Evolutionary conservation across 2,113 vertebrate genomes (phyloP).

Genomic region (Mastomys natalensis): DNA sequence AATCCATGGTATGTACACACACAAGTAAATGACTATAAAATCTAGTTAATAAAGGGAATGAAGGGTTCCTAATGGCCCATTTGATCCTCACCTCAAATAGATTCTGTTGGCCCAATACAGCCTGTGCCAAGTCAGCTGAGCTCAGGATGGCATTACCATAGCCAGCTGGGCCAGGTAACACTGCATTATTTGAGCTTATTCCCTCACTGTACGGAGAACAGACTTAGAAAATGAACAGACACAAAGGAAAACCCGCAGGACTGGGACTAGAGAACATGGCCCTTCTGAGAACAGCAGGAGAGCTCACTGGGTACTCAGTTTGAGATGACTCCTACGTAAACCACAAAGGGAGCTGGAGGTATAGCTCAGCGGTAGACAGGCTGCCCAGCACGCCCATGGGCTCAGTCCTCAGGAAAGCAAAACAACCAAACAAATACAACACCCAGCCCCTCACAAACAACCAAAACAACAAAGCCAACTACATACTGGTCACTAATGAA

Average conservation of each 20-base stretch:
- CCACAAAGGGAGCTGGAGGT: neutral
- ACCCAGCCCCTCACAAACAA: neutral
- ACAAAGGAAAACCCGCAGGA: neutral
- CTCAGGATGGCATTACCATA: neutral
- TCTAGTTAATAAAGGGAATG: neutral
- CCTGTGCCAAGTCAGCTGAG: neutral
- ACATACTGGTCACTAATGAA: slow-evolving; percentile 30
- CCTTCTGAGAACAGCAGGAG: neutral
- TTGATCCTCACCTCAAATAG: neutral
- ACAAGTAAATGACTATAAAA: slow-evolving; percentile 42
- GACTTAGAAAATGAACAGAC: neutral
- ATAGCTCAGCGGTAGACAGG: neutral
- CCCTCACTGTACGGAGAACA: neutral
- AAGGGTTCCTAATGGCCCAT: neutral
- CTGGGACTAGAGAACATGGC: neutral
- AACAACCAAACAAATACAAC: neutral
- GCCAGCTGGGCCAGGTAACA: neutral
- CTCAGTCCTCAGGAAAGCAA: neutral
- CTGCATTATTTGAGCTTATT: neutral
- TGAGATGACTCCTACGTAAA: neutral
- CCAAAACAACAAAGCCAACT: neutral
- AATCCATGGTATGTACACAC: neutral
- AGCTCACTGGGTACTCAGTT: neutral
- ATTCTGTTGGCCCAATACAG: neutral
- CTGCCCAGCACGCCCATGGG: neutral